Evolutionary conservation across 2,797 vertebrate species (phyloP), one percentile per base, ranked within the genome.

Genomic region (Meda fulgida): DNA sequence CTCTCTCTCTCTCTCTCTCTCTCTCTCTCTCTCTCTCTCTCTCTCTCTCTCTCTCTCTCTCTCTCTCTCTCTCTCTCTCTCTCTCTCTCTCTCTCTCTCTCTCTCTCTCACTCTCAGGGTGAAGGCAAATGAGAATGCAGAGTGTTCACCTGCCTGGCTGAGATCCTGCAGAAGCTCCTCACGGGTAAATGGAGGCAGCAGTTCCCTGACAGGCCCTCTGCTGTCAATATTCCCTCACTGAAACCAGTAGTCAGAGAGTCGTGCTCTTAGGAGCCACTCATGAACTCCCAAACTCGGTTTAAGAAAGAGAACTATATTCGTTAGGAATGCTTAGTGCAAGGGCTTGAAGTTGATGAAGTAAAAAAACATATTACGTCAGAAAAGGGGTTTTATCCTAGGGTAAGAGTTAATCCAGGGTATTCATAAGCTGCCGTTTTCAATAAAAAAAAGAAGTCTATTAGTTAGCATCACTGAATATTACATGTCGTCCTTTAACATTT

Each of bases 41-140:
- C 36, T 38, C 31, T 3, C 31, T 31, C 31, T 31, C 38, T 40
- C 38, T 9, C 7, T 40, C 70, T 65, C 51, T 63, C n/a, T n/a
- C 67, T 82, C 18, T 43, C 78, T 80, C 43, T 51, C 26, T 65
- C 23, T 71, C 67, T 60, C 7, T 70, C 67, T 14, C 29, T 7
- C 14, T n/a, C n/a, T n/a, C n/a, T n/a, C n/a, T n/a, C n/a, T n/a
- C n/a, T n/a, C n/a, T n/a, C n/a, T n/a, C n/a, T n/a, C 83, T 23
- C 16, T 46, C 21, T 7, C 58, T 82, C 71, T 63, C 14, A 7
- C 58, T 67, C 65, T 43, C 58, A 38, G 21, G 65, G 55, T 6
- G 13, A 65, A 75, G 70, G 43, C 55, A 75, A 83, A 83, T 83
- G 55, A 73, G 55, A 83, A 75, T 83, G 70, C 70, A 51, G 70